Conservation (phyloP, 2,113 vertebrate species). For the Oxyruncus cristatus region DNA sequence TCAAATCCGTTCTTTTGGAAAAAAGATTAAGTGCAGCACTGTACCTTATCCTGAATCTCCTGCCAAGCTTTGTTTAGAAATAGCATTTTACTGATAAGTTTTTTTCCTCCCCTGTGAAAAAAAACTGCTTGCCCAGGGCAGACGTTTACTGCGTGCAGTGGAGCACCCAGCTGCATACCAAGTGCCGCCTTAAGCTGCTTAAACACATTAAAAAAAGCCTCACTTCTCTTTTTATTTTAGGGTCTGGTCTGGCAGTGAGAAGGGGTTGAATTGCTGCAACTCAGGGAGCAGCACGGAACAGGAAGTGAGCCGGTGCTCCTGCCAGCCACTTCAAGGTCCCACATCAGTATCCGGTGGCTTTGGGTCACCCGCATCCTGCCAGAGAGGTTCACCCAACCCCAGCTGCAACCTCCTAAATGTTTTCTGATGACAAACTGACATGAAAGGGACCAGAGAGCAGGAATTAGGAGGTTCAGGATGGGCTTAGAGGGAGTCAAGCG, state of each 20-base stretch:
- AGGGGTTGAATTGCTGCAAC: accelerated
- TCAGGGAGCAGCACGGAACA: accelerated
- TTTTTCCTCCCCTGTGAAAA: background rate
- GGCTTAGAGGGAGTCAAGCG: accelerated
- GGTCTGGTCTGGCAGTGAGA: background rate
- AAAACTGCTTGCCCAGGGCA: background rate
- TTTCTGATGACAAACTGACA: background rate
- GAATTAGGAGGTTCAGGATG: background rate
- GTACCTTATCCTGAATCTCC: conserved; percentile 11
- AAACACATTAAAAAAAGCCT: background rate
- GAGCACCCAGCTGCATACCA: background rate
- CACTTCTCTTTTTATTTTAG: background rate
- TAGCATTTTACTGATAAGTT: background rate
- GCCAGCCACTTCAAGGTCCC: background rate
- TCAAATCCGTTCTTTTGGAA: conserved; percentile 25
- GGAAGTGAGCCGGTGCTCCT: background rate
- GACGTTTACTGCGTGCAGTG: background rate
- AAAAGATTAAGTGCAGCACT: conserved; percentile 35
- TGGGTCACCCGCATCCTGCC: background rate
- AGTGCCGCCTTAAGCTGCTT: background rate
- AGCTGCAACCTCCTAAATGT: background rate
- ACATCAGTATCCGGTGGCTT: background rate
- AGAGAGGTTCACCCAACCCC: background rate
- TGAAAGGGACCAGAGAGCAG: background rate
- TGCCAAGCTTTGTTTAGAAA: conserved; percentile 53